Evolutionary conservation across 2,113 vertebrate genomes (phyloP), one percentile per base, ranked within the genome.

Genomic region (Eulemur macaco): DNA sequence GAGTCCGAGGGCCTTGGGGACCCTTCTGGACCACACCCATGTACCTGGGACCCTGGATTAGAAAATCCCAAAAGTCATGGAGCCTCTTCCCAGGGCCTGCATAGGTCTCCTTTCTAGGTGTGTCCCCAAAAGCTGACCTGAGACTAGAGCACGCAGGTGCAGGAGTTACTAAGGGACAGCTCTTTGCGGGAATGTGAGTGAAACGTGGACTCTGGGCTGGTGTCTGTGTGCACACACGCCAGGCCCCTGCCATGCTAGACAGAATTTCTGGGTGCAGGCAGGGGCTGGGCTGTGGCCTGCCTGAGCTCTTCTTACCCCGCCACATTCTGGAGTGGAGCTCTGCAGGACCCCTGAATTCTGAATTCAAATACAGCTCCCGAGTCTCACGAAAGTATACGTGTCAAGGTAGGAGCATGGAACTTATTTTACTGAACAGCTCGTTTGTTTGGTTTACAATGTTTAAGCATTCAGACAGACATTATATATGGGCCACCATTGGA

Each of bases 191-290:
- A 64, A 18, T 54, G 6, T 11, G 11, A 21, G 8, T 68, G 23
- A 31, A 85, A 66, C 60, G 50, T 52, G 20, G 80, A 74, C 14
- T 58, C 50, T 0, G 17, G 42, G 3, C 39, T 34, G 63, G 10
- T 47, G 39, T 34, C 15, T 0, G 3, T 31, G 1, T 23, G 12
- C 12, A 0, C 6, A 2, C 1, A 2, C 25, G 54, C 14, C 10
- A 42, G 60, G 37, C 3, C 4, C n/a, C 23, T 39, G n/a, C 23
- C 20, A 13, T 29, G 34, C 29, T 37, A 47, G 29, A 31, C 17
- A 14, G 52, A n/a, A 29, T 17, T 50, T 34, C 2, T 21, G 13
- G 15, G 39, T 31, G 15, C 17, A 80, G 39, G 6, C 25, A 60
- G 68, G 37, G 37, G 37, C 37, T 2, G 0, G 71, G n/a, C 50